Base-by-base conservation (phyloP, 2,113 vertebrate genomes). In the Trogon melanurus region DNA sequence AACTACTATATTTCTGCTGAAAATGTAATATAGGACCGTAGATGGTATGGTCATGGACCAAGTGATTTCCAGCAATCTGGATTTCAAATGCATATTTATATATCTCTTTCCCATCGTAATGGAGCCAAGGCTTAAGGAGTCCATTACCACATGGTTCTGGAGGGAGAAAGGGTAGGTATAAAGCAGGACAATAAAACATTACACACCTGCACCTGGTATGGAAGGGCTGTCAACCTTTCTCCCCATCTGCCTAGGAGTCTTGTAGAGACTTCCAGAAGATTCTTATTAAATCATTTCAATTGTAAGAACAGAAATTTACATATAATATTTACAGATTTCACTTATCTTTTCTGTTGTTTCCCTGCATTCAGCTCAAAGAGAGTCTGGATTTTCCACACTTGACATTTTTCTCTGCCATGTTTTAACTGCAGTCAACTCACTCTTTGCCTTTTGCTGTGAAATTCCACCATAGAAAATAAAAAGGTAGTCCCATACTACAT, bases 301-400 rank as follows among this genome's bases (percentile, higher is more conserved):
- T 17, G 45, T 56, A 74, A 81, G 80, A 38, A 9, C 8, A 58
- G 0, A 0, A 22, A 47, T 8, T 34, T 62, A 47, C 12, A 10
- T 56, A 5, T 34, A 26, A 65, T 26, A 74, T 89, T 86, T 69
- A 48, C 75, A 85, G 13, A 20, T 76, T 83, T 79, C 20, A 2
- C 22, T 70, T 84, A 47, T 23, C 58, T 78, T 66, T 87, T 81
- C 30, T 82, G 27, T 78, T 69, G 25, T 79, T 66, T 89, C 66
- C 30, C 38, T 47, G 22, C 18, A 19, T 48, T 79, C 53, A 85
- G 26, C 48, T 83, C 20, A 7, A 70, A 85, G 25, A 47, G 22
- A 82, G 26, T 13, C 58, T 29, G 22, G 45, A 14, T 83, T 60
- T 60, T 69, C 53, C 32, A 15, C 18, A 11, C 58, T 22, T 76